Percentiles rank a stretch among this genome's conserved stretches.
Conservation (phyloP, 2,888 invertebrate genomes). For the Sisyra nigra region DNA sequence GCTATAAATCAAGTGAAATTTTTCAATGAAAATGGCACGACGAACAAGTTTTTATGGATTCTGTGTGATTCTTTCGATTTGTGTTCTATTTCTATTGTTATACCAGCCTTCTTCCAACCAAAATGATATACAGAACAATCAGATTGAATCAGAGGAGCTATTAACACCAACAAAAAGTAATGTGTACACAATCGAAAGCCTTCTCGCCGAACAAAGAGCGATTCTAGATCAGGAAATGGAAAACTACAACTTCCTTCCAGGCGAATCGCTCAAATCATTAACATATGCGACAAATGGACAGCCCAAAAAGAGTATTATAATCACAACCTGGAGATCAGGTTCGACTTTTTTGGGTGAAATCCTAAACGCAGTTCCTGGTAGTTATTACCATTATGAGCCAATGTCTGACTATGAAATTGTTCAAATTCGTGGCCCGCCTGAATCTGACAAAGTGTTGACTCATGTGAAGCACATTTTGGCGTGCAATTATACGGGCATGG, state of each 20-base stretch:
- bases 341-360: slow-evolving; percentile 82
- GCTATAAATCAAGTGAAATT: too few species aligned
- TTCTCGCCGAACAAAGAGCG: slow-evolving; percentile 36
- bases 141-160: slow-evolving; percentile 10
- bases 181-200: slow-evolving; percentile 32
- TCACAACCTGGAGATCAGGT: slow-evolving; percentile 84
- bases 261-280: slow-evolving; percentile 46
- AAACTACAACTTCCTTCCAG: slow-evolving; percentile 41
- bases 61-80: slow-evolving; percentile 12
- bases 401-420: slow-evolving; percentile 66
- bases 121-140: slow-evolving; percentile 12
- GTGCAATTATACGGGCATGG: slow-evolving; percentile 60
- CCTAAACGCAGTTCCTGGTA: slow-evolving; percentile 67
- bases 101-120: slow-evolving; percentile 11
- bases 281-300: slow-evolving; percentile 51
- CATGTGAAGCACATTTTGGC: slow-evolving; percentile 55
- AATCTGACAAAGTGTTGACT: slow-evolving; percentile 46
- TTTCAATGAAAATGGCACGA: slow-evolving; percentile 2
- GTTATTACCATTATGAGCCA: slow-evolving; percentile 84
- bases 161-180: slow-evolving; percentile 5
- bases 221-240: slow-evolving; percentile 38
- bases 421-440: slow-evolving; percentile 60
- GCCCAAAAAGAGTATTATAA: slow-evolving; percentile 59
- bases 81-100: slow-evolving; percentile 13
- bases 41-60: slow-evolving; percentile 14